Evolutionary conservation across 2,888 invertebrate genomes (phyloP).

Genomic region (Julus scandinavius): DNA sequence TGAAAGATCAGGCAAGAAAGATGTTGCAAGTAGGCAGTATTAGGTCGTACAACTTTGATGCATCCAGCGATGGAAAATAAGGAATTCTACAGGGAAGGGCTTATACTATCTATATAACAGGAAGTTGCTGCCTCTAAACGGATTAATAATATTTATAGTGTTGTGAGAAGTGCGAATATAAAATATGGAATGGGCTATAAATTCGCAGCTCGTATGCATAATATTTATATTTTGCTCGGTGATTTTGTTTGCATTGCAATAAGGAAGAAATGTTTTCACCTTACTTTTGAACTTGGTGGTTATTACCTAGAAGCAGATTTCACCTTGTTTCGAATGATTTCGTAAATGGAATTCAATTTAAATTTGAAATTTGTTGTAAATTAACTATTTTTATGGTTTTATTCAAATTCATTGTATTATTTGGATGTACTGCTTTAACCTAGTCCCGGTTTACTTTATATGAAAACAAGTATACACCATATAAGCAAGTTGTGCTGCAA

Average conservation of each 20-base stretch:
- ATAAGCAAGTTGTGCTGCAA: background rate
- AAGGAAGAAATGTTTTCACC: background rate
- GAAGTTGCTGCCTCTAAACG: background rate
- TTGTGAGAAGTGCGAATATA: background rate
- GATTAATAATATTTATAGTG: background rate
- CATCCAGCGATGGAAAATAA: background rate
- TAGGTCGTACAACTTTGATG: conserved; percentile 12
- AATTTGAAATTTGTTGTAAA: background rate
- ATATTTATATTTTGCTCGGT: background rate
- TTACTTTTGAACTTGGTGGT: no score
- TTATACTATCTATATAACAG: background rate
- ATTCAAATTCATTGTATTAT: background rate
- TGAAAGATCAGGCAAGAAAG: conserved; percentile 2
- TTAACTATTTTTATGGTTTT: background rate
- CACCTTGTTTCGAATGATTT: no score
- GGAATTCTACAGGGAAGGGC: background rate
- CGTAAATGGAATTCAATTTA: background rate
- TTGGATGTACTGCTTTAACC: no score
- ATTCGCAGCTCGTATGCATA: background rate
- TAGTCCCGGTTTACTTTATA: background rate
- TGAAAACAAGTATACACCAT: background rate
- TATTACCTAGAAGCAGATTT: no score
- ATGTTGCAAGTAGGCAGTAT: background rate
- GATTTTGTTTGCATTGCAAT: background rate
- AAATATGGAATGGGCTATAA: background rate